Conservation (phyloP, 2,888 invertebrate species). For the Leuctra nigra region DNA sequence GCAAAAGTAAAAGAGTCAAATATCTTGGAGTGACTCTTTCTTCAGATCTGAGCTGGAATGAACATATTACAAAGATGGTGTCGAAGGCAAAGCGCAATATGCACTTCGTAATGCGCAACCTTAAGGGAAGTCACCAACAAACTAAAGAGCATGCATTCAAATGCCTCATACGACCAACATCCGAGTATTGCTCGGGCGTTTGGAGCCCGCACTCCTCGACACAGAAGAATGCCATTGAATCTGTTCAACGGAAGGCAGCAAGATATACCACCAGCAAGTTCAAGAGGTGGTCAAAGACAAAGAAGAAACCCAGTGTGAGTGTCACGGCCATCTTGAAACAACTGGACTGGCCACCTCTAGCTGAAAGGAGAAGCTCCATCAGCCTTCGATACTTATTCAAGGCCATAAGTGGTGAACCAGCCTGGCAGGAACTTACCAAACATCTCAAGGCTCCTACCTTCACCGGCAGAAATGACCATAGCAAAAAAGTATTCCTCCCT, state of each 20-base stretch:
- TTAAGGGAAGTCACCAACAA: neutral
- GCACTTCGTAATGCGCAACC: neutral
- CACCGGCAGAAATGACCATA: no score
- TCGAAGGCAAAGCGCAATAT: neutral
- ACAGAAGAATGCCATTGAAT: neutral
- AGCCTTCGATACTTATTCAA: neutral
- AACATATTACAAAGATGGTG: neutral
- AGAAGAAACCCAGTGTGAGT: neutral
- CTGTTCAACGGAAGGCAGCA: neutral
- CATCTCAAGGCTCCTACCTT: neutral
- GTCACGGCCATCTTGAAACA: neutral
- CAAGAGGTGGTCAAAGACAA: neutral
- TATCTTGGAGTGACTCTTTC: neutral
- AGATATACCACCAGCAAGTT: neutral
- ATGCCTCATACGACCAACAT: neutral
- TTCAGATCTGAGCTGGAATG: neutral
- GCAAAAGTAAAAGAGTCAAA: neutral
- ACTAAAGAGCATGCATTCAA: neutral
- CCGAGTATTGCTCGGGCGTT: neutral
- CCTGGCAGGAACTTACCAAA: neutral
- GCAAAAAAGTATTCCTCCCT: no score
- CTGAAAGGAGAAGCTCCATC: neutral
- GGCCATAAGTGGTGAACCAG: neutral
- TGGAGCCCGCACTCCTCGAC: neutral
- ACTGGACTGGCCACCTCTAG: neutral